phyloP scores from a whole-genome alignment of 2,797 vertebrate genomes.

The Chelon auratus region DNA sequence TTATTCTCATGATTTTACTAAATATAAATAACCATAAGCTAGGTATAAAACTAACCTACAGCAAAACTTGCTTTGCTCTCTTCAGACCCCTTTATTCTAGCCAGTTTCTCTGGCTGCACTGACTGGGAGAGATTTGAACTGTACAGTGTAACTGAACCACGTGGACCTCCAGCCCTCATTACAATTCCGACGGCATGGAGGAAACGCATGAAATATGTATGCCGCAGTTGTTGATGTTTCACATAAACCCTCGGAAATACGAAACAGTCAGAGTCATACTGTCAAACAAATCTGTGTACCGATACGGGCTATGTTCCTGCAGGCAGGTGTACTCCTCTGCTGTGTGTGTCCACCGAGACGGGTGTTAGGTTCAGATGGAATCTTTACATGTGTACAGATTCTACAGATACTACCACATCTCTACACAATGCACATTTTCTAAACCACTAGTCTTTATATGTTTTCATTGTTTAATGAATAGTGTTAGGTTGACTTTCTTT shows the following conservation, averaged over 20 bases:
- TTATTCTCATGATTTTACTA: too few species aligned
- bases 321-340: conserved; percentile 4
- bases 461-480: too few species aligned
- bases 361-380: background rate
- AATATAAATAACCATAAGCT: too few species aligned
- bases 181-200: conserved; percentile 42
- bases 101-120: conserved; percentile 12
- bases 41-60: too few species aligned
- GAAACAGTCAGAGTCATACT: conserved; percentile 36
- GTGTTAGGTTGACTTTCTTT: too few species aligned
- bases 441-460: too few species aligned
- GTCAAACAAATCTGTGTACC: conserved; percentile 51
- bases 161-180: conserved; percentile 52
- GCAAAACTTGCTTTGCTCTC: background rate
- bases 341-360: conserved; percentile 2
- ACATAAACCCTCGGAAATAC: conserved; percentile 61
- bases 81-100: conserved; percentile 29
- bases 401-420: too few species aligned
- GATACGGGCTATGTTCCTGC: conserved; percentile 32
- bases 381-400: background rate
- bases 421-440: too few species aligned
- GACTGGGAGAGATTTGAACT: conserved; percentile 59
- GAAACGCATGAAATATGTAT: conserved; percentile 71
- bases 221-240: conserved; percentile 52
- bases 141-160: conserved; percentile 48